These are phyloP conservation scores for Helogale parvula DNA, from an alignment of 2,113 vertebrate species.

Conservation along the genomic window DNA sequence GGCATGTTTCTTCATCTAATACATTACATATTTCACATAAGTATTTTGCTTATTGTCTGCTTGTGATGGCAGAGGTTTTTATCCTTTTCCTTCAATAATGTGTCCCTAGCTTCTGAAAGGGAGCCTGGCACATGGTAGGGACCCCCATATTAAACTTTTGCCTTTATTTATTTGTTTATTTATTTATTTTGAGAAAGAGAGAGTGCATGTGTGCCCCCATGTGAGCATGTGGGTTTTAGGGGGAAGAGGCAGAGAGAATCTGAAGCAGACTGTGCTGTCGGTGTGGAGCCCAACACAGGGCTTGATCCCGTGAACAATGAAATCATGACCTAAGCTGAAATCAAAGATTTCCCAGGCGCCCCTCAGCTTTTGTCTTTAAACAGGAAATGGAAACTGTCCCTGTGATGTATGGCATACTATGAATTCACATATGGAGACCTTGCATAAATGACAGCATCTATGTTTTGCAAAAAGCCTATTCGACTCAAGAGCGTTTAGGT, in stretches of 20 bases:
- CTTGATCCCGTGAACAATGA: too few species aligned
- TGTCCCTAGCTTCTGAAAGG: not conserved
- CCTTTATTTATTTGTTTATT: too few species aligned
- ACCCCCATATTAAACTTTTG: not conserved
- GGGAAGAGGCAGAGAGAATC: too few species aligned
- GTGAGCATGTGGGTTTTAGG: too few species aligned
- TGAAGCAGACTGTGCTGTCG: too few species aligned
- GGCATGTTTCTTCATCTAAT: not conserved
- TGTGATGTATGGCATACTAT: not conserved
- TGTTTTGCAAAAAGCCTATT: not conserved
- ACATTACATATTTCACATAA: not conserved
- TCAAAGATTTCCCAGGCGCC: too few species aligned
- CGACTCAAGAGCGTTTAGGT: not conserved
- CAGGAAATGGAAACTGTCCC: not conserved
- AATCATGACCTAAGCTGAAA: too few species aligned
- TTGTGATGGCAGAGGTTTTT: not conserved
- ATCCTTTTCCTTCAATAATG: not conserved
- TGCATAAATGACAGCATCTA: not conserved
- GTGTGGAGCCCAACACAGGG: too few species aligned
- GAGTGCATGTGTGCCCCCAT: too few species aligned
- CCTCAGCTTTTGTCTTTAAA: conserved; percentile 10
- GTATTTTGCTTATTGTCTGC: not conserved
- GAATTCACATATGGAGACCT: not conserved
- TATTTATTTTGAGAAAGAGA: too few species aligned
- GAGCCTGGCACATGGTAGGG: not conserved